Conservation (phyloP, 92 coral and sea anemone species). For the Actinernus sp. region DNA sequence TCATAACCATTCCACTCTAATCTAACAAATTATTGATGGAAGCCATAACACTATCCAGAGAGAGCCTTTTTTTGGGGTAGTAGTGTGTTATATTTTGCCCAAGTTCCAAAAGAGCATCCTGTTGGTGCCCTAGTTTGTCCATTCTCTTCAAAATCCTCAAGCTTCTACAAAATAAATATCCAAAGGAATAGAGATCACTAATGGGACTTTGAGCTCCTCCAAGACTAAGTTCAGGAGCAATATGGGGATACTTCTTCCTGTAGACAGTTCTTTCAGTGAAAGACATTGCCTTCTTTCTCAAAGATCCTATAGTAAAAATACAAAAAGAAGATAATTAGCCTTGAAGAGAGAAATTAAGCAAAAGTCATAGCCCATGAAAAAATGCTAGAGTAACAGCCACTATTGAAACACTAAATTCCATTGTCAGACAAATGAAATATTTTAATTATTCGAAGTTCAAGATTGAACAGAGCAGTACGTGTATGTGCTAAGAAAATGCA, state of each 20-base stretch:
- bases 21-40: background rate
- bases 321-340: constrained; percentile 10
- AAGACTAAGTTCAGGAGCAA: constrained; percentile 41
- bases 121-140: background rate
- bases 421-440: too few species aligned
- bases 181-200: constrained; percentile 54
- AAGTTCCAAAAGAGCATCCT: background rate
- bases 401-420: too few species aligned
- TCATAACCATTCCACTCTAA: too few species aligned
- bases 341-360: too few species aligned
- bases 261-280: constrained; percentile 12
- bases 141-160: constrained; percentile 9
- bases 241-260: constrained; percentile 37
- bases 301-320: too few species aligned
- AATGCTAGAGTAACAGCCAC: too few species aligned
- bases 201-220: constrained; percentile 6
- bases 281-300: constrained; percentile 19
- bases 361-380: too few species aligned
- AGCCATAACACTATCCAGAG: background rate
- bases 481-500: too few species aligned
- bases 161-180: constrained; percentile 32
- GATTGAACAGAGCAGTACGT: too few species aligned
- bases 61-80: background rate
- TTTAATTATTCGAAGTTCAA: too few species aligned
- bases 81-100: constrained; percentile 5